Percentiles rank a stretch among this genome's conserved stretches.
Conservation (phyloP, 2,113 vertebrate genomes). For the Anas platyrhynchos region DNA sequence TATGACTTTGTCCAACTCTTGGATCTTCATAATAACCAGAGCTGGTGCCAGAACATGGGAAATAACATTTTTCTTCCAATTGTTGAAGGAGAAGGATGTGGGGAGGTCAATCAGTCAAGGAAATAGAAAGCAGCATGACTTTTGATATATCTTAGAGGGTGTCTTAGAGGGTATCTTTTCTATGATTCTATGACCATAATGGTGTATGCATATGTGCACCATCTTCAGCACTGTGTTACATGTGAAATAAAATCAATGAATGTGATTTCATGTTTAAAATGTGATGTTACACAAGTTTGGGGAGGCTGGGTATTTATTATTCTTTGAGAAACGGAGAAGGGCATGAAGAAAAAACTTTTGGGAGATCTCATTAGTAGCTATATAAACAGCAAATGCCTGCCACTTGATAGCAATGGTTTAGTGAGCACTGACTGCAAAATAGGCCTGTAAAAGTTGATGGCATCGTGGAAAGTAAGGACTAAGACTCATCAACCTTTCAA, state of each 20-base stretch:
- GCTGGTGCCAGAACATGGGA: background rate
- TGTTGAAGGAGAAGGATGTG: background rate
- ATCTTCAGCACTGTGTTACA: background rate
- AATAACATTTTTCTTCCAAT: background rate
- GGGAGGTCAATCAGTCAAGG: background rate
- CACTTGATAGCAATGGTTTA: background rate
- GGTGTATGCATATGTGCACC: background rate
- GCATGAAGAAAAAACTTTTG: background rate
- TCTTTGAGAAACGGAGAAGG: background rate
- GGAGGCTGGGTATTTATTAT: background rate
- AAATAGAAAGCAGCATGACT: background rate
- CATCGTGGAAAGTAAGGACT: background rate
- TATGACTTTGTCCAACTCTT: background rate
- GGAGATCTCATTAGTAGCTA: background rate
- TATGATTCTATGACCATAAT: background rate
- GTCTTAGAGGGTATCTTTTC: background rate
- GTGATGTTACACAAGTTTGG: background rate
- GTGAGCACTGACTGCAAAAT: background rate
- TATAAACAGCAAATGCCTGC: background rate
- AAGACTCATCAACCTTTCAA: background rate
- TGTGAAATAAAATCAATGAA: background rate
- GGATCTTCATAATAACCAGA: background rate
- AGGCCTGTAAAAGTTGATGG: background rate
- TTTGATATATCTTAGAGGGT: background rate
- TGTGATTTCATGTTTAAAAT: background rate